Base-by-base conservation (phyloP, 2,888 invertebrate genomes). In the Eucera pruinosa region DNA sequence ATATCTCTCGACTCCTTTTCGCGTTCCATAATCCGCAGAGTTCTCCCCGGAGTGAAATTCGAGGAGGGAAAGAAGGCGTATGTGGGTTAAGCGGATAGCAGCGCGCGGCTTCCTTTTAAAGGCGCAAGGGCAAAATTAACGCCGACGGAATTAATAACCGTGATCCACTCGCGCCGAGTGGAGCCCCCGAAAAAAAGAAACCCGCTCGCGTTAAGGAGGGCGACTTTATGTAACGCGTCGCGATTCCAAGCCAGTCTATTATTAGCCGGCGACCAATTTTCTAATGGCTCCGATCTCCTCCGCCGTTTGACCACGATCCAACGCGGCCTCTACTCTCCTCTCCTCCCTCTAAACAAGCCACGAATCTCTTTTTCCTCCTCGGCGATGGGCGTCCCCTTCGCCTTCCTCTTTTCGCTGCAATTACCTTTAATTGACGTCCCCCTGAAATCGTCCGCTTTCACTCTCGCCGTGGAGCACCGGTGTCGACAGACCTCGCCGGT, bases 241-340 rank as follows among this genome's bases (percentile, higher is more conserved):
- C 78, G 70, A 76, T 78, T 83, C 76, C 67, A 25, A 60, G 64
- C 11, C 36, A 50, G n/a, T n/a, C 78, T 87, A 88, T 86, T 86
- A 88, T 87, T 86, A 87, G 84, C 61, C 81, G 64, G 43, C 69
- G 64, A 47, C 69, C 80, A 86, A 87, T 88, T 87, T 83, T 81
- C 81, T 86, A 86, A 87, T 85, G 82, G 77, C 80, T 80, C 61
- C 78, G 62, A 67, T 76, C 76, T 85, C 68, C 76, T 85, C 68
- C 66, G 30, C 33, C 55, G 65, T 80, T 81, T 65, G 75, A 78
- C 54, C 50, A 54, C 58, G 69, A 55, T 65, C 76, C 81, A 45
- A 33, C 33, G 33, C 33, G 7, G 7, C 33, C 33, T 33, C 33
- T 33, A 33, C 7, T 33, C 7, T 33, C 7, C 7, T 33, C 33